phyloP scores from a whole-genome alignment of 2,797 vertebrate species.

The Gadopsis marmoratus region DNA sequence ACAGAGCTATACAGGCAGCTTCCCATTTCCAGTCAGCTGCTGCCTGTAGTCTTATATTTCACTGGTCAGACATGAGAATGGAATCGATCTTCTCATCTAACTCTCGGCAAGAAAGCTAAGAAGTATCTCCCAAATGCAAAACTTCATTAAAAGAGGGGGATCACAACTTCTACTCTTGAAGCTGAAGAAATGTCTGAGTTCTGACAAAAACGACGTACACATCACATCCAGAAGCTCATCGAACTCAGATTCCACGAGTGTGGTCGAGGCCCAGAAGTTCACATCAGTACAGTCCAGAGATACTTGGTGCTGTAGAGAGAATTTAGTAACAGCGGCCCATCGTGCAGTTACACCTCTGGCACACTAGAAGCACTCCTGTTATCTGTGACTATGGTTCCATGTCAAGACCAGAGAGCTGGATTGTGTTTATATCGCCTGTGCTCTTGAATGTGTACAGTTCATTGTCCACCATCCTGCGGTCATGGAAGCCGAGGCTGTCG shows the following conservation, averaged over 20 bases:
- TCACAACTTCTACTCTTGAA: constrained; percentile 41
- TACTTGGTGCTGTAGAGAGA: background rate
- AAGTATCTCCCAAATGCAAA: background rate
- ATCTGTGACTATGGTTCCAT: constrained; percentile 43
- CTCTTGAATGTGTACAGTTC: constrained; percentile 89
- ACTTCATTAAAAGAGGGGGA: constrained; percentile 22
- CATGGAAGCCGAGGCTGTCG: constrained; percentile 83
- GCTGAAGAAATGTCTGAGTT: constrained; percentile 21
- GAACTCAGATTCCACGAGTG: constrained; percentile 49
- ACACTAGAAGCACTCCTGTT: constrained; percentile 59
- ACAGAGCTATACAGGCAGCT: background rate
- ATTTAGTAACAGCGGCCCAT: constrained; percentile 34
- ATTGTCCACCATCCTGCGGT: constrained; percentile 86
- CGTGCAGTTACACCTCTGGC: background rate
- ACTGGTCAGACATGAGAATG: background rate
- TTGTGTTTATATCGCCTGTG: constrained; percentile 75
- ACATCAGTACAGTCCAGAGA: constrained; percentile 13
- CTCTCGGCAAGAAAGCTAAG: background rate
- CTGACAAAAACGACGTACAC: background rate
- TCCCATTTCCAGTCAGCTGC: background rate
- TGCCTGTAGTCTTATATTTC: background rate
- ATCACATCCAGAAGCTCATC: constrained; percentile 11
- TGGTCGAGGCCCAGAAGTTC: constrained; percentile 34
- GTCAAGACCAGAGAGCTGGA: constrained; percentile 68
- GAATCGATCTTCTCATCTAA: background rate